phyloP scores from a whole-genome alignment of 2,888 invertebrate species.

The Ophion costatus region DNA sequence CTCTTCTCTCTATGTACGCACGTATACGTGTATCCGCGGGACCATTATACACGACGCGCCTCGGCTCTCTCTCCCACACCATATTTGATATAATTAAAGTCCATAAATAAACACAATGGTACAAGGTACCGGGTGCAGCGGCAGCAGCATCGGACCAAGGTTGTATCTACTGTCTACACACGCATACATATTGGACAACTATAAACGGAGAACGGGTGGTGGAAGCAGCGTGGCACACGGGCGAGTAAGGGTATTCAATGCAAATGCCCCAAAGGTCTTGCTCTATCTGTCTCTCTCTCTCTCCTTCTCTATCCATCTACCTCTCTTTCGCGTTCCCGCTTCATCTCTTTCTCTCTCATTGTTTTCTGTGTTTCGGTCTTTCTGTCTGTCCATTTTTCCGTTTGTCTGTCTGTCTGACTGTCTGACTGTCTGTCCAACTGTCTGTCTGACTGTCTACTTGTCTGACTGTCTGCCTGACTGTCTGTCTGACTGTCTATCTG shows the following conservation, averaged over 20 bases:
- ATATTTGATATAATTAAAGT: conserved; percentile 83
- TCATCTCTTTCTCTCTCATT: conserved; percentile 12
- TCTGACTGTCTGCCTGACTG: too few species aligned
- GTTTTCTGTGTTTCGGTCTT: not conserved
- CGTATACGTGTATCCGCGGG: conserved; percentile 56
- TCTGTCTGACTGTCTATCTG: too few species aligned
- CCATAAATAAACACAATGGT: conserved; percentile 83
- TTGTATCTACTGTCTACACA: conserved; percentile 50
- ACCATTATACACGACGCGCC: conserved; percentile 71
- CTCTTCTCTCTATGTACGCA: conserved; percentile 53
- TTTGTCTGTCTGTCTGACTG: too few species aligned
- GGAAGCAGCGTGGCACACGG: conserved; percentile 66
- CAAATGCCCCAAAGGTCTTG: conserved; percentile 77
- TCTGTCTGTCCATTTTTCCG: too few species aligned
- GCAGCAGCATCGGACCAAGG: conserved; percentile 52
- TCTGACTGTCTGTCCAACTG: too few species aligned
- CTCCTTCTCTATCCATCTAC: conserved; percentile 11
- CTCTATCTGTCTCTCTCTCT: conserved; percentile 40
- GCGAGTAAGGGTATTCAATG: conserved; percentile 82
- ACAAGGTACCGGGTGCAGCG: conserved; percentile 77
- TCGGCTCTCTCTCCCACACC: conserved; percentile 74
- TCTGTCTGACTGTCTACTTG: too few species aligned
- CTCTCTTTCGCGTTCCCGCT: conserved; percentile 16
- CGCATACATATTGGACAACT: conserved; percentile 44
- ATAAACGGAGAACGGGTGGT: conserved; percentile 62